Base-by-base conservation (phyloP, 1,140 invertebrate species). In the Leptestheria dahalacensis region DNA sequence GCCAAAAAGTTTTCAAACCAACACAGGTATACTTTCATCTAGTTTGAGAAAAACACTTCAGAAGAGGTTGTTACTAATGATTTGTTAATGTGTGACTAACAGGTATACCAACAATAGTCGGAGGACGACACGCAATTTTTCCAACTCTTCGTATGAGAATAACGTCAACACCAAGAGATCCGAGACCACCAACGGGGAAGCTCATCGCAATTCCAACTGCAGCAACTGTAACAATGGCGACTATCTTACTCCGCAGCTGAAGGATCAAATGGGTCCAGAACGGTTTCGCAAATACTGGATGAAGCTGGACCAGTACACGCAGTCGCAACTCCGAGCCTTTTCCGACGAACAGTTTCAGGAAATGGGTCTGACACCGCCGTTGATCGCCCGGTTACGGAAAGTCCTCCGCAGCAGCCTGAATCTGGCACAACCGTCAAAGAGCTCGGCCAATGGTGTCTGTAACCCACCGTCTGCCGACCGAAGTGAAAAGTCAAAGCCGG, bases 261-360 rank as follows among this genome's bases (percentile, higher is more conserved):
- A 29, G 25, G 53, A 55, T n/a, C 53, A 55, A 25, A n/a, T 55
- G 53, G 53, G 53, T n/a, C 26, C 26, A 26, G 53, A 55, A 11
- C 23, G 26, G 4, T 33, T 55, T 18, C 53, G 26, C 6, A 55
- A 55, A 29, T 9, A 3, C 33, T 55, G 53, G 53, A 29, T 20
- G 21, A 26, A 55, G 21, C 33, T 55, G n/a, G 53, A 55, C 25
- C 9, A 55, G 15, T 18, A 29, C 9, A 11, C 12, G 11, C 11
- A 11, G 11, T 29, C 53, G 15, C 26, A 55, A 28, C 28, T 55
- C 18, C 21, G 26, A 20, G 21, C 15, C 2, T 29, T 15, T 10
- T 29, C 26, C n/a, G 53, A 55, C 53, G 12, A 33, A 28, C 26
- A 55, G 10, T 29, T 55, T 10, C 25, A 29, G 12, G 21, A 20